Percentiles rank a stretch among this genome's conserved stretches.
Conservation (phyloP, 2,113 vertebrate genomes). For the Cheirogaleus medius region DNA sequence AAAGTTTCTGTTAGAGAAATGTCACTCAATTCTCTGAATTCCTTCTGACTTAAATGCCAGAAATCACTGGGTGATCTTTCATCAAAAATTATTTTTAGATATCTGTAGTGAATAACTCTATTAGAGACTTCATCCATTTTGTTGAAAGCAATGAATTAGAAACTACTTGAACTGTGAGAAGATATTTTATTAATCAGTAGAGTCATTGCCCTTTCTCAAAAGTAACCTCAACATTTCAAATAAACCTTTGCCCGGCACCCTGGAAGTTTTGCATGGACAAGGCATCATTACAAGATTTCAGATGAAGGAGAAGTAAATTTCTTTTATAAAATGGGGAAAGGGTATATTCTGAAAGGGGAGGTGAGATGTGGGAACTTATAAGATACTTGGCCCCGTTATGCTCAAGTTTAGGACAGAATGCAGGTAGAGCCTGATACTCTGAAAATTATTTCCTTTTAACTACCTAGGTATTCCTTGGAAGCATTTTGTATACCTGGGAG, state of each 20-base stretch:
- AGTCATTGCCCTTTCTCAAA: background rate
- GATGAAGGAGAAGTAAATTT: background rate
- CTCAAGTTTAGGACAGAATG: background rate
- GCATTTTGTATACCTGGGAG: background rate
- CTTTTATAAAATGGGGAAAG: background rate
- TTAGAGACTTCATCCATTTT: background rate
- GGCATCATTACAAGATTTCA: background rate
- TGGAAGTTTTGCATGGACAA: background rate
- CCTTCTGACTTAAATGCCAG: constrained; percentile 46
- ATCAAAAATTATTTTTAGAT: constrained; percentile 34
- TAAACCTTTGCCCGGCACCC: background rate
- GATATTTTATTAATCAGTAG: constrained; percentile 13
- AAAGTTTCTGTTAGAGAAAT: background rate
- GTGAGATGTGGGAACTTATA: background rate
- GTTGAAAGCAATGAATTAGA: constrained; percentile 29
- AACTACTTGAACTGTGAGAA: background rate
- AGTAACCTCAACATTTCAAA: background rate
- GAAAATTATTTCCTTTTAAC: background rate
- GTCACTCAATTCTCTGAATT: background rate
- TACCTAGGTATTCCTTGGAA: background rate
- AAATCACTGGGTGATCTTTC: constrained; percentile 25
- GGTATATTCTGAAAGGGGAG: background rate
- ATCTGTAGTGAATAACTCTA: constrained; percentile 3
- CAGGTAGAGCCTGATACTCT: background rate
- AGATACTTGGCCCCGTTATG: background rate